These are phyloP conservation scores for Micropoecilia bifurca DNA, from an alignment of 2,797 vertebrate species.

Conservation along the genomic window DNA sequence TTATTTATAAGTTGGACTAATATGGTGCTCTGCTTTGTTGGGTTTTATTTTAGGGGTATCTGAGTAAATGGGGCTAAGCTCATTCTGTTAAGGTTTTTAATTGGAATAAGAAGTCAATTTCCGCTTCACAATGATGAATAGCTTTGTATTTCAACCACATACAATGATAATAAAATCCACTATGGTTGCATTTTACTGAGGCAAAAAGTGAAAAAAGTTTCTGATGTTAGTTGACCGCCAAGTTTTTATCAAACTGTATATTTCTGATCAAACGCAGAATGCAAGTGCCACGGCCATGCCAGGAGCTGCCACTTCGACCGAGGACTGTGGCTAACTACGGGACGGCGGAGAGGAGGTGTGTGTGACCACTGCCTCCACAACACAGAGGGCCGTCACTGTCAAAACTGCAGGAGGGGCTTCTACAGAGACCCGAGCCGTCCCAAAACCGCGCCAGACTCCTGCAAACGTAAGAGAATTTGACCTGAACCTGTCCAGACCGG, in stretches of 20 bases:
- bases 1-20: background rate
- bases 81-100: background rate
- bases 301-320: constrained; percentile 89
- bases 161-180: background rate
- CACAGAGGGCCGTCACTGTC: constrained; percentile 91
- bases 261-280: constrained; percentile 78
- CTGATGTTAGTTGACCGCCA: background rate
- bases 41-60: background rate
- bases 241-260: background rate
- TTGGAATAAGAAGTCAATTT: background rate
- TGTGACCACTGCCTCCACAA: constrained; percentile 90
- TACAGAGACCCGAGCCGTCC: constrained; percentile 85
- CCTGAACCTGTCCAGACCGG: background rate
- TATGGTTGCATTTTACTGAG: background rate
- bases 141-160: background rate
- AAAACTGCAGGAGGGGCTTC: constrained; percentile 90
- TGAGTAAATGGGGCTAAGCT: background rate
- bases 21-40: background rate
- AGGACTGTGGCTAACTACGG: constrained; percentile 83
- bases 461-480: constrained; percentile 85
- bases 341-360: constrained; percentile 87
- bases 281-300: constrained; percentile 92
- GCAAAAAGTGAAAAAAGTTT: background rate
- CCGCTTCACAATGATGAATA: background rate
- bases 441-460: constrained; percentile 86